Evolutionary conservation across 2,888 invertebrate genomes (phyloP), one percentile per base, ranked within the genome.

Genomic region (Cantharis rufa): DNA sequence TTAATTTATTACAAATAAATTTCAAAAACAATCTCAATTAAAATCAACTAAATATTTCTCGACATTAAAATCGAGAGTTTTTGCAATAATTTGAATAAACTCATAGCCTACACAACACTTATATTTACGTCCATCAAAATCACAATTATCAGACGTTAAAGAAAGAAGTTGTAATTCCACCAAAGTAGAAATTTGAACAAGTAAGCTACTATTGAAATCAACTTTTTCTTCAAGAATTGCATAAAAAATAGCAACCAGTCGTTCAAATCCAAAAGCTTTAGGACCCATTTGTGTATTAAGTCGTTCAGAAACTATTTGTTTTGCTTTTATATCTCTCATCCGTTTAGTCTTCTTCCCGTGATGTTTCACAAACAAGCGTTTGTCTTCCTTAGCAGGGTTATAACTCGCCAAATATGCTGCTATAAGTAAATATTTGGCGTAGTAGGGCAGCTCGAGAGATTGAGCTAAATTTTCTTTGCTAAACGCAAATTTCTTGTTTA

Each of bases 401-500:
- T 97, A 96, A 32, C 98, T 98, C 0, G 98, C 98, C 78, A 98
- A 89, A 86, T 96, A 98, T 0, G 97, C 95, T 9, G 98, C 96
- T 24, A 98, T 95, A 3, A 98, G 89, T 48, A 98, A 90, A 86
- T 92, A 97, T 87, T 98, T 98, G 0, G 96, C 95, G 88, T 96
- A 97, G 85, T 92, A 96, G 0, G 98, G 98, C 3, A 98, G 86
- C 84, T 96, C 95, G 32, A 95, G 90, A 71, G 92, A 93, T 80
- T 92, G 92, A 0, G 92, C 92, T 82, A 92, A 88, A 27, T 83
- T 85, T 69, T 84, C 84, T 69, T 84, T 85, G 7, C 83, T 80
- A 62, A 84, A 81, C 7, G 81, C 75, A 61, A 76, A 74, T 75
- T 79, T 72, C 27, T 74, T 79, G 15, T 68, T 61, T 77, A 74